Conservation (phyloP, 2,113 vertebrate genomes). For the Nannobrachium achirus region DNA sequence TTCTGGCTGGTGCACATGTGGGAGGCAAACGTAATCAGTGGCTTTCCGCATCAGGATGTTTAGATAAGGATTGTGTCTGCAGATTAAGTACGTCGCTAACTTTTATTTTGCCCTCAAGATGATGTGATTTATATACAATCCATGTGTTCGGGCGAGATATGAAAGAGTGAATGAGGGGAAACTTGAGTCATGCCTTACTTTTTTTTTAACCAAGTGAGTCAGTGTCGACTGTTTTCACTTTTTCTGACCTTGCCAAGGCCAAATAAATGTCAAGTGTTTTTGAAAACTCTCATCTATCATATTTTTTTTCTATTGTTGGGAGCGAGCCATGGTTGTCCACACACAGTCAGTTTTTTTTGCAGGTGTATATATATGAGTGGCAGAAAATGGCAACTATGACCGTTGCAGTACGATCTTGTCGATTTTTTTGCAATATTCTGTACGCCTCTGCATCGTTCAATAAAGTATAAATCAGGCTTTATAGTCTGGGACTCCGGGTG, state of each 20-base stretch:
- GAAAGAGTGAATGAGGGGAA: conserved; percentile 7
- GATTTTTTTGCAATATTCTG: not conserved
- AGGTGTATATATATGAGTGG: not conserved
- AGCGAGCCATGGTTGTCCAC: not conserved
- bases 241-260: conserved; percentile 3
- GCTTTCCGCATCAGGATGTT: conserved; percentile 67
- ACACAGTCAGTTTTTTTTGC: not conserved
- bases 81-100: conserved; percentile 48
- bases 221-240: conserved; percentile 5
- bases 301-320: not conserved
- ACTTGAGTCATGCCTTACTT: not conserved
- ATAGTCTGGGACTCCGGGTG: not conserved
- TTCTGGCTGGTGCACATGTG: conserved; percentile 53
- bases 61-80: conserved; percentile 57
- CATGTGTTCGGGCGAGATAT: conserved; percentile 40
- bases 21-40: conserved; percentile 56
- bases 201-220: not conserved
- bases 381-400: not conserved
- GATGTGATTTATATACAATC: conserved; percentile 40
- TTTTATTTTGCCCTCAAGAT: conserved; percentile 42
- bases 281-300: not conserved
- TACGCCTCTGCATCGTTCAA: not conserved
- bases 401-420: no score
- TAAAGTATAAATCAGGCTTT: no score
- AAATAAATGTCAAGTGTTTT: not conserved